Conservation (phyloP, 2,797 vertebrate species). For the Ctenochaetus hawaiiensis region DNA sequence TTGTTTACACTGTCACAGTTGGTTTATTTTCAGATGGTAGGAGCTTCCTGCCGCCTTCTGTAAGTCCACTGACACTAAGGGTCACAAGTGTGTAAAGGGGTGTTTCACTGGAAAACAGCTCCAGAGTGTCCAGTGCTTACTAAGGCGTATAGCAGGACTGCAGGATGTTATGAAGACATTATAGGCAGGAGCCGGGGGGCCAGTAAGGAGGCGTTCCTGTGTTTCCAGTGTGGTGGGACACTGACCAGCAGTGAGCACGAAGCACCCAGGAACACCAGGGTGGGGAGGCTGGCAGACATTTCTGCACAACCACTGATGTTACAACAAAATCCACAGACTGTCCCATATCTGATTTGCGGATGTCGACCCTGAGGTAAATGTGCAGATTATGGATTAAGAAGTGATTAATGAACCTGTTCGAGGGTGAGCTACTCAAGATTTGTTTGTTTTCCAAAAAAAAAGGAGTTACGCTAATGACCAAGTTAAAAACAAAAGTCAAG, state of each 20-base stretch:
- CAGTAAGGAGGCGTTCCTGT: slow-evolving; percentile 60
- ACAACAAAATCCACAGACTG: slow-evolving; percentile 71
- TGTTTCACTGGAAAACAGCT: slow-evolving; percentile 45
- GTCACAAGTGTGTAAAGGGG: slow-evolving; percentile 64
- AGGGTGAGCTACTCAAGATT: slow-evolving; percentile 59
- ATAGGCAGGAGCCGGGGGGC: slow-evolving; percentile 48
- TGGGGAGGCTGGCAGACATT: slow-evolving; percentile 52
- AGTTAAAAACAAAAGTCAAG: slow-evolving; percentile 36
- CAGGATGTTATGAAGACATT: slow-evolving; percentile 50
- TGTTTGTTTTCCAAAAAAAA: slow-evolving; percentile 31
- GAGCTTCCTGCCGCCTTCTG: slow-evolving; percentile 51
- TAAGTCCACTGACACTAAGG: slow-evolving; percentile 50
- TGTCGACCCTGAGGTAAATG: slow-evolving; percentile 85
- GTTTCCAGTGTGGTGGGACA: slow-evolving; percentile 76
- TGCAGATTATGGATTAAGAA: slow-evolving; percentile 78
- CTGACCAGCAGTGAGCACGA: slow-evolving; percentile 83
- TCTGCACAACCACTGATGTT: slow-evolving; percentile 58
- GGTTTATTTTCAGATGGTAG: slow-evolving; percentile 47
- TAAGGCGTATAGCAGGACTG: slow-evolving; percentile 49
- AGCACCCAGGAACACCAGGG: slow-evolving; percentile 63
- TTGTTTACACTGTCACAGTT: slow-evolving; percentile 54
- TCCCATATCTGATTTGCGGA: slow-evolving; percentile 73
- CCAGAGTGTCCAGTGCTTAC: slow-evolving; percentile 51
- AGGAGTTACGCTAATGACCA: slow-evolving; percentile 48
- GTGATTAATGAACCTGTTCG: slow-evolving; percentile 65